Evolutionary conservation across 1,140 invertebrate genomes (phyloP).

Genomic region (Diorhabda sublineata): DNA sequence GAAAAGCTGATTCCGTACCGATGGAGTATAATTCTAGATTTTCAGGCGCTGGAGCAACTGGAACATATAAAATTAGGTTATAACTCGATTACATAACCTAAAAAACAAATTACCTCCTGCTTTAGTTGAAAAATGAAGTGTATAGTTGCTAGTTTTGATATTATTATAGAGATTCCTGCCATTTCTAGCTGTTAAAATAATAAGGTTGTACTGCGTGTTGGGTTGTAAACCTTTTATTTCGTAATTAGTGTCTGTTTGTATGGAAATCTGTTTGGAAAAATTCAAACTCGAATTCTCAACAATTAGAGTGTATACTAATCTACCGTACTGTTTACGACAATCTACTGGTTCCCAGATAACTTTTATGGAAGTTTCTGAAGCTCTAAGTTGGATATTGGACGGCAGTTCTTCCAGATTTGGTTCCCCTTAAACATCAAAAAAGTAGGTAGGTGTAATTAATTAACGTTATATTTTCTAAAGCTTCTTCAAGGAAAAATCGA

Average conservation of each 20-base stretch:
- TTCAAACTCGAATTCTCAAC: conserved; percentile 20
- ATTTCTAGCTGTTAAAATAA: conserved; percentile 29
- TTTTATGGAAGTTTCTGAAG: conserved; percentile 23
- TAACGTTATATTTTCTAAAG: no score
- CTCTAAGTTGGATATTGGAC: conserved; percentile 26
- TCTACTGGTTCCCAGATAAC: conserved; percentile 34
- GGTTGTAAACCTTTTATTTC: conserved; percentile 29
- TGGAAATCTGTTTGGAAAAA: conserved; percentile 22
- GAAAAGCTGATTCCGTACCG: conserved; percentile 25
- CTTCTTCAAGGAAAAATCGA: no score
- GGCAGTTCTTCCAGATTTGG: conserved; percentile 31
- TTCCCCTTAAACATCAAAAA: conserved; percentile 26
- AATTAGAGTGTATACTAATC: conserved; percentile 29
- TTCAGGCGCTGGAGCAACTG: conserved; percentile 29
- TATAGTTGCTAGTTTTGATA: conserved; percentile 14
- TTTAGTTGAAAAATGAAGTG: conserved; percentile 29
- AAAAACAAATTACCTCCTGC: conserved; percentile 29
- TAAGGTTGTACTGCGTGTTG: conserved; percentile 27
- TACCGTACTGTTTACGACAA: conserved; percentile 29
- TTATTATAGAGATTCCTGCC: conserved; percentile 23
- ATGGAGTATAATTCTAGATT: conserved; percentile 37
- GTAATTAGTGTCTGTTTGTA: conserved; percentile 23
- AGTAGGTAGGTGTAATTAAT: background rate
- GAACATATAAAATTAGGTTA: conserved; percentile 4
- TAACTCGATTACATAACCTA: background rate